phyloP scores from a whole-genome alignment of 2,888 invertebrate genomes.

The Chirona hameri region DNA sequence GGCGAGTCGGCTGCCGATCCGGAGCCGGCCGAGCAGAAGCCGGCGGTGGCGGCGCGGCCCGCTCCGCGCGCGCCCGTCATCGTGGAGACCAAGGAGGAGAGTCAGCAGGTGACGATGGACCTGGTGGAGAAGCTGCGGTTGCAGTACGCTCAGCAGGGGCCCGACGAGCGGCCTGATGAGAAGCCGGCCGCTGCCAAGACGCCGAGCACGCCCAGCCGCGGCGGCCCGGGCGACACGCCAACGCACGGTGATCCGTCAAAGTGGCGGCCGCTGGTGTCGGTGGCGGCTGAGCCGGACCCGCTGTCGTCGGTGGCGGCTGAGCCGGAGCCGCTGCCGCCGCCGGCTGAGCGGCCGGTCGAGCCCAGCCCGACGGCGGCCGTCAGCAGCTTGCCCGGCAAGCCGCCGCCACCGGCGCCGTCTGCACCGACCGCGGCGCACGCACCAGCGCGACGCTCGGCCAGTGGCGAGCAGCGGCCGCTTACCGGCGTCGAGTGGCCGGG shows the following conservation, averaged over 20 bases:
- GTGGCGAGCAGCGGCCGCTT: background rate
- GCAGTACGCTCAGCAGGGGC: constrained; percentile 61
- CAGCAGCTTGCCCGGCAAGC: constrained; percentile 29
- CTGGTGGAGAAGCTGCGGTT: constrained; percentile 76
- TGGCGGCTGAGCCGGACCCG: background rate
- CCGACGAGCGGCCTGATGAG: constrained; percentile 10
- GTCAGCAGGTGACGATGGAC: constrained; percentile 75
- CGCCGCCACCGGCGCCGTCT: background rate
- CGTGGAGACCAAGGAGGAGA: constrained; percentile 70
- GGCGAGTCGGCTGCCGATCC: background rate
- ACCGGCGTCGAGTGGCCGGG: background rate
- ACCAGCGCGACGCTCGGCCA: background rate
- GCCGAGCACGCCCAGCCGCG: background rate
- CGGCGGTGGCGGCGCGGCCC: background rate
- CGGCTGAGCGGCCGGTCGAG: background rate
- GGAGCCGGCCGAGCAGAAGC: background rate
- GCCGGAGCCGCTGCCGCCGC: background rate
- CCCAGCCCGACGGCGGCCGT: constrained; percentile 25
- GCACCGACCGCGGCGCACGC: constrained; percentile 6
- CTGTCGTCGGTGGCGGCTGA: background rate
- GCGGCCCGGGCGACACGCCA: constrained; percentile 7
- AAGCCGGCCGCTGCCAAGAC: background rate
- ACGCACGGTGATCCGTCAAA: background rate
- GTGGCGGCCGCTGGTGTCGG: constrained; percentile 6
- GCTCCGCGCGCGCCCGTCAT: background rate